A percentile compares a stretch with the other conserved stretches of the same genome.
Evolutionary conservation across 2,888 invertebrate genomes (phyloP).

Genomic region (Eupithecia subfuscata): DNA sequence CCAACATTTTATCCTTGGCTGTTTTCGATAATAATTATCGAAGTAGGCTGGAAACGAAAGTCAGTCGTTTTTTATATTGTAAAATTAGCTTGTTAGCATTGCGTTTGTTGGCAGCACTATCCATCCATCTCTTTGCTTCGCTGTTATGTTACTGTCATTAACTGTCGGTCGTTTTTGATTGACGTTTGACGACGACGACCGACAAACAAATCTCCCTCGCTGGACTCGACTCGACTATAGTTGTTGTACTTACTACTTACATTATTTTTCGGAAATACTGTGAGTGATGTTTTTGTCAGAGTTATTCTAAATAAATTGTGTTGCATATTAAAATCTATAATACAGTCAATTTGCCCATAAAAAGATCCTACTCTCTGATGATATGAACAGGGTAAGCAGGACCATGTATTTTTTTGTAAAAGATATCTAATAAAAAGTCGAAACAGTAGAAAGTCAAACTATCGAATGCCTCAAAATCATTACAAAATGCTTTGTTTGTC

Average conservation of each 20-base stretch:
- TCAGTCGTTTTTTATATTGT: too few relatives aligned
- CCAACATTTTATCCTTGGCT: too few relatives aligned
- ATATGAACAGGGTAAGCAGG: conserved; percentile 10
- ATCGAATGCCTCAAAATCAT: neutral
- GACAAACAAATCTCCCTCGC: neutral
- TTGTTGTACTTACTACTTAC: too few relatives aligned
- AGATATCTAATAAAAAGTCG: neutral
- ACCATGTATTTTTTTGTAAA: neutral
- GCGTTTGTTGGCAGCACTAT: neutral
- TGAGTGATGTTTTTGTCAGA: neutral
- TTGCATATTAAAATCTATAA: neutral
- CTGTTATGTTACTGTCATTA: neutral
- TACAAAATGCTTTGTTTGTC: too few relatives aligned
- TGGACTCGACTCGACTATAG: neutral
- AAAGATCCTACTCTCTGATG: neutral
- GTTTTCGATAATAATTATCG: too few relatives aligned
- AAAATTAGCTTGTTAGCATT: neutral
- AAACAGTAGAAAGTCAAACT: neutral
- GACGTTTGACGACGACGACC: neutral
- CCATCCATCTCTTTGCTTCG: neutral
- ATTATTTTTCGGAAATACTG: neutral
- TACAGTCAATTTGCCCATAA: neutral
- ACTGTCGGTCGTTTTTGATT: neutral
- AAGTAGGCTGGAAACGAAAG: too few relatives aligned
- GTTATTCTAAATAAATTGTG: neutral